Base-by-base conservation (phyloP, 2,113 vertebrate species). In the Gallinago media region DNA sequence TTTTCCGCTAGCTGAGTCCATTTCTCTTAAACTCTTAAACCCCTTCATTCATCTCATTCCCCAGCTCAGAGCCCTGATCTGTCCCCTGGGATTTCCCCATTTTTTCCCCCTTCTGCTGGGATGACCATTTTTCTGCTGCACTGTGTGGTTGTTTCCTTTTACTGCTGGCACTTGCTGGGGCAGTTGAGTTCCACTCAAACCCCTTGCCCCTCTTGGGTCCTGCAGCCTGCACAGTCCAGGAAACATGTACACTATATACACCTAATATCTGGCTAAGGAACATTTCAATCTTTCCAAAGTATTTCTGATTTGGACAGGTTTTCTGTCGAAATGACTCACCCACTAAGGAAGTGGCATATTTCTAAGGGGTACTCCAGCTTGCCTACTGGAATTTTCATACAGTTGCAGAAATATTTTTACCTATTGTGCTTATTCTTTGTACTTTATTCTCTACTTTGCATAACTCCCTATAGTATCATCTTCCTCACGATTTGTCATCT, bases 81-180 rank as follows among this genome's bases (percentile, higher is more conserved):
- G 6, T 63, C 16, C 21, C 23, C 52, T 36, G 58, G 88, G 82
- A 32, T 91, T 96, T 95, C 91, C 82, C 85, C 88, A 12, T 32
- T 91, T 94, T 83, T 50, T 23, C 31, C 86, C 83, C 76, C 32
- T 84, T 91, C 50, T 40, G 20, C 50, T 84, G 76, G 22, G 49
- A 66, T 36, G 8, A 8, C 29, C 31, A 40, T 85, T 75, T 42
- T 40, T 68, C 40, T 23, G 20, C 15, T 31, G 11, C 0, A 1
- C 5, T 31, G 49, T 19, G 15, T 1, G 0, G 11, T 49, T 47
- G n/a, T 79, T 94, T 88, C 38, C 27, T 67, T 42, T 67, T 36
- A 74, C 8, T 20, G 19, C 8, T 29, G 12, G 38, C 62, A 76
- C 31, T 47, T 44, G n/a, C 32, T 27, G 10, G 14, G 19, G 36